Conservation (phyloP, 23 tunicate genomes). For the Styela clava region DNA sequence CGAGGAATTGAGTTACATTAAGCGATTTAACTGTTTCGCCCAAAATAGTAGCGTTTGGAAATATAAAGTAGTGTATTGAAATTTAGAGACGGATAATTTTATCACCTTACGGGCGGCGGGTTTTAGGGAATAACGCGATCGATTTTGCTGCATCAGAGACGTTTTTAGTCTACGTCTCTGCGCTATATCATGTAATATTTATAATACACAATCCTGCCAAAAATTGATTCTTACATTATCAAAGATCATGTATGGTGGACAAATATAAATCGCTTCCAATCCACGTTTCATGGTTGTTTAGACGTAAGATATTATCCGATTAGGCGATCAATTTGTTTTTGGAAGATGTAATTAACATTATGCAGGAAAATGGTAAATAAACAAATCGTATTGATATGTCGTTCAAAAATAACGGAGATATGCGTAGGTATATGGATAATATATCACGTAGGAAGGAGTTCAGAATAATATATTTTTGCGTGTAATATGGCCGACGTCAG, state of each 20-base stretch:
- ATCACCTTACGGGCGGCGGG: neutral
- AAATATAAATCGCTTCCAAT: neutral
- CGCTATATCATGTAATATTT: neutral
- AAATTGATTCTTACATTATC: neutral
- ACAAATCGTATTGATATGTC: neutral
- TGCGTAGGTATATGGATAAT: too few species aligned
- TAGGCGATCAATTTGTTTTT: neutral
- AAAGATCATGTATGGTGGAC: neutral
- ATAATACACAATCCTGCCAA: neutral
- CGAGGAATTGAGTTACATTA: too few species aligned
- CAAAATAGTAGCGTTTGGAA: too few species aligned
- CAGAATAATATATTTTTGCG: too few species aligned
- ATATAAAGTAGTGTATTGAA: too few species aligned
- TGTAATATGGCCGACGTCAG: too few species aligned
- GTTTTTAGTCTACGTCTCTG: neutral
- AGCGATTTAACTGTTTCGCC: too few species aligned
- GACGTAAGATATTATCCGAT: neutral
- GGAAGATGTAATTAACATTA: neutral
- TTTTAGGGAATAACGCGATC: neutral
- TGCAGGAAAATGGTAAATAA: neutral
- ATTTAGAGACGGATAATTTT: too few species aligned
- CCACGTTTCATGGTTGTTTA: neutral
- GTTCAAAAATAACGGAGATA: too few species aligned
- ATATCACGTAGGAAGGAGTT: too few species aligned
- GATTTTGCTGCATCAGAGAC: neutral